phyloP scores from a whole-genome alignment of 92 coral and sea anemone genomes.

The Epizoanthus rinbou region DNA sequence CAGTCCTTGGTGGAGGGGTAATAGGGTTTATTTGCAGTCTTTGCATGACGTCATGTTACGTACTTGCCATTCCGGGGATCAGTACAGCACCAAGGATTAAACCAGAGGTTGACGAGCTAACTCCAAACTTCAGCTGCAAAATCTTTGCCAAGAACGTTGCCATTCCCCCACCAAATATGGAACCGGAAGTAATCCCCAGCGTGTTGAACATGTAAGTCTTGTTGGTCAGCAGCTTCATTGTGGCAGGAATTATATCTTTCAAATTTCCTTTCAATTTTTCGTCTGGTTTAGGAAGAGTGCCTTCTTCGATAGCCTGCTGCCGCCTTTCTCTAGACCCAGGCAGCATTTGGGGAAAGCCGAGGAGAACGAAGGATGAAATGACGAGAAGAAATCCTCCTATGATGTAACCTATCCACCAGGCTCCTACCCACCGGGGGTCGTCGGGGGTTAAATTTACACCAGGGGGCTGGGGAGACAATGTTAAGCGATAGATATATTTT shows the following conservation, averaged over 20 bases:
- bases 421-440: slow-evolving; percentile 94
- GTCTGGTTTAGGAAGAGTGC: slow-evolving; percentile 57
- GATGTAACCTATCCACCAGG: slow-evolving; percentile 95
- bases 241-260: slow-evolving; percentile 66
- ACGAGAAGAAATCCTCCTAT: slow-evolving; percentile 61
- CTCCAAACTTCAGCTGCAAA: slow-evolving; percentile 63
- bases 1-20: no score
- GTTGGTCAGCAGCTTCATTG: slow-evolving; percentile 61
- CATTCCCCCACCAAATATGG: slow-evolving; percentile 58
- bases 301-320: slow-evolving; percentile 61
- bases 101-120: slow-evolving; percentile 59
- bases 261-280: slow-evolving; percentile 48
- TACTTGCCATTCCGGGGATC: slow-evolving; percentile 56
- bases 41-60: neutral
- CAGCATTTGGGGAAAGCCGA: slow-evolving; percentile 82
- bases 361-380: slow-evolving; percentile 52
- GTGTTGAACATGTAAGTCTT: slow-evolving; percentile 73
- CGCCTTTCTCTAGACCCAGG: slow-evolving; percentile 79
- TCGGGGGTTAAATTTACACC: slow-evolving; percentile 72
- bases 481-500: no score
- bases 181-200: slow-evolving; percentile 59
- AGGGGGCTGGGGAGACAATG: slow-evolving; percentile 60
- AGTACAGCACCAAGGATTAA: slow-evolving; percentile 56
- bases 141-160: slow-evolving; percentile 65
- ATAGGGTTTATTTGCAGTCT: no score